These are phyloP conservation scores for Dunckerocampus dactyliophorus DNA, from an alignment of 2,113 vertebrate genomes.

Conservation along the genomic window DNA sequence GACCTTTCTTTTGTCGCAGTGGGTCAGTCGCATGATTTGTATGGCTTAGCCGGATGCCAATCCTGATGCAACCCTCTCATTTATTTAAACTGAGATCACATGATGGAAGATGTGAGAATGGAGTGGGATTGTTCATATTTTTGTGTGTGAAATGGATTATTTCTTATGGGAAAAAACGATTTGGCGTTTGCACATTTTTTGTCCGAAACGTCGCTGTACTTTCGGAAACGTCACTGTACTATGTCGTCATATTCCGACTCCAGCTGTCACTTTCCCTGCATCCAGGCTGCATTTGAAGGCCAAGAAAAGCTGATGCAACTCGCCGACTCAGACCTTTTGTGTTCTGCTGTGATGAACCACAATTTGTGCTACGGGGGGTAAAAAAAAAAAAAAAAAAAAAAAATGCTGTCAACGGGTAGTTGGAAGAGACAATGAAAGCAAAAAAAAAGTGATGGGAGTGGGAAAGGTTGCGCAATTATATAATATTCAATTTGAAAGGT, in stretches of 20 bases:
- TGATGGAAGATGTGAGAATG: no score
- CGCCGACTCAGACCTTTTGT: conserved; percentile 52
- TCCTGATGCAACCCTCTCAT: no score
- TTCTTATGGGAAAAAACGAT: no score
- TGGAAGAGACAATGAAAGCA: conserved; percentile 31
- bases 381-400: conserved; percentile 18
- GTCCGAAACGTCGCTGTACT: no score
- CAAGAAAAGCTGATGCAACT: conserved; percentile 40
- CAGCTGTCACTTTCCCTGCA: conserved; percentile 22
- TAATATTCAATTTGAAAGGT: conserved; percentile 55
- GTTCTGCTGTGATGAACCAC: conserved; percentile 37
- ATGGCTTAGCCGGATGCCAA: no score
- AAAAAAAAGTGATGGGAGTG: conserved; percentile 22
- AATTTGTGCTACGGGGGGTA: conserved; percentile 52
- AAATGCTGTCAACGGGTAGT: conserved; percentile 50
- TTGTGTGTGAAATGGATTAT: no score
- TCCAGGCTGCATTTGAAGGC: conserved; percentile 25
- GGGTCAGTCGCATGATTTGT: no score
- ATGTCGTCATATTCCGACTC: conserved; percentile 34
- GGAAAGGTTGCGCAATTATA: conserved; percentile 28
- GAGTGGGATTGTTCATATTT: no score
- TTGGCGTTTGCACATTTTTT: no score
- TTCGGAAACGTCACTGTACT: neutral
- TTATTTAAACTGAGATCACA: no score
- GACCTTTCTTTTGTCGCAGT: no score